A percentile compares a stretch with the other conserved stretches of the same genome.
These are phyloP conservation scores for Punctoribates punctum DNA, from an alignment of 2,888 invertebrate genomes.

Conservation along the genomic window DNA sequence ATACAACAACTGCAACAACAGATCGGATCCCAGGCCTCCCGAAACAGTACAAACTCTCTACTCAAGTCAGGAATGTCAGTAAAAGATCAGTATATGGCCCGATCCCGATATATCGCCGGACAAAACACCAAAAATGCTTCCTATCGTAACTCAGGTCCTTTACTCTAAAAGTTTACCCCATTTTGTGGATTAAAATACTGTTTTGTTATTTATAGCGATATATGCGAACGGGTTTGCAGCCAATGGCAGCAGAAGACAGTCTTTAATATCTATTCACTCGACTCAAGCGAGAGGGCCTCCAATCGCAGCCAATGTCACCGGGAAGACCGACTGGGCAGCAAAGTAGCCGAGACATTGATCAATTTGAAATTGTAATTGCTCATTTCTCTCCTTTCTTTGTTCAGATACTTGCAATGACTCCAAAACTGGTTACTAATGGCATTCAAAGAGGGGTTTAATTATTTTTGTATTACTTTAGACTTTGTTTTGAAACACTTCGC, in stretches of 20 bases:
- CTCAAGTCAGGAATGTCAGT: slow-evolving; percentile 53
- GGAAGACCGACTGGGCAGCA: slow-evolving; percentile 74
- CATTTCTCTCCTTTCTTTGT: not conserved
- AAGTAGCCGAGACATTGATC: slow-evolving; percentile 59
- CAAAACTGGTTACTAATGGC: no score
- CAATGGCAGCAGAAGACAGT: slow-evolving; percentile 30
- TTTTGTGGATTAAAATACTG: slow-evolving; percentile 34
- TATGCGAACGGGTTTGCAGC: slow-evolving; percentile 10
- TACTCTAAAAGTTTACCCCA: no score
- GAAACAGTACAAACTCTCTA: slow-evolving; percentile 10
- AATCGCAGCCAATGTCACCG: slow-evolving; percentile 50
- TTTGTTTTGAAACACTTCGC: slow-evolving; percentile 22
- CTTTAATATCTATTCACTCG: slow-evolving; percentile 39
- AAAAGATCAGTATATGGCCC: slow-evolving; percentile 72
- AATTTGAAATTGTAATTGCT: not conserved
- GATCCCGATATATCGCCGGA: slow-evolving; percentile 75
- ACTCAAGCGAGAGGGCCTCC: slow-evolving; percentile 45
- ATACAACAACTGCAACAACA: slow-evolving; percentile 41
- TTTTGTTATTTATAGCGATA: slow-evolving; percentile 18
- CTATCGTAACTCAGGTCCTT: slow-evolving; percentile 45
- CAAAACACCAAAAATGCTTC: slow-evolving; percentile 46
- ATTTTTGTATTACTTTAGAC: slow-evolving; percentile 5
- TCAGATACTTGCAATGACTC: slow-evolving; percentile 36
- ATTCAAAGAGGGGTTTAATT: no score
- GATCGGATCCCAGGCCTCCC: slow-evolving; percentile 11